Evolutionary conservation across 2,797 vertebrate genomes (phyloP).

Genomic region (Eurystomus glaucurus): DNA sequence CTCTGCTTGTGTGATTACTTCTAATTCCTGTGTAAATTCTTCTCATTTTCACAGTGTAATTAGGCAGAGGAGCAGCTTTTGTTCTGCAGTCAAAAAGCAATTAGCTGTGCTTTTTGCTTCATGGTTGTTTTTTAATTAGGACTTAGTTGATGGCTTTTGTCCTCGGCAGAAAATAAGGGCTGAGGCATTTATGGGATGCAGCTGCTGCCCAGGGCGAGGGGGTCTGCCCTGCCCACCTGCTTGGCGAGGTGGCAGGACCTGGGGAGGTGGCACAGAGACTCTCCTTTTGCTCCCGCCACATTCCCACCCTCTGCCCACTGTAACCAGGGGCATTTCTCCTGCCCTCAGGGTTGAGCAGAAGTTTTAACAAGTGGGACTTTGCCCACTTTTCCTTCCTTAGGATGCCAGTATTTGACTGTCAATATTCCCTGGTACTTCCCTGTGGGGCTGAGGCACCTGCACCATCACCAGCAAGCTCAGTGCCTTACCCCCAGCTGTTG

Average conservation of each 20-base stretch:
- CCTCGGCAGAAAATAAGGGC: slow-evolving; percentile 14
- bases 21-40: slow-evolving; percentile 65
- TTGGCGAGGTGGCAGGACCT: neutral
- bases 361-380: neutral
- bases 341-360: neutral
- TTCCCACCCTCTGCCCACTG: neutral
- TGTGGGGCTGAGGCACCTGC: neutral
- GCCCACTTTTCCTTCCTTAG: neutral
- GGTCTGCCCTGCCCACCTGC: neutral
- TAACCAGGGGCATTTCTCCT: neutral
- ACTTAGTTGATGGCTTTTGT: slow-evolving; percentile 59
- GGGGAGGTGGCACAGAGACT: neutral
- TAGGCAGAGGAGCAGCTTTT: slow-evolving; percentile 58
- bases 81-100: slow-evolving; percentile 71
- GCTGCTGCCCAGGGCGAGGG: neutral
- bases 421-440: neutral
- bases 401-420: neutral
- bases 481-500: neutral
- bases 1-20: slow-evolving; percentile 53
- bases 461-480: neutral
- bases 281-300: neutral
- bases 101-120: slow-evolving; percentile 68
- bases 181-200: neutral
- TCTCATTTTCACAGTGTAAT: slow-evolving; percentile 64
- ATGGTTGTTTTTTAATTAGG: slow-evolving; percentile 66